Conservation (phyloP, 37 sponge, comb jelly and placozoan genomes). For the Halisarca cf. caerulea region DNA sequence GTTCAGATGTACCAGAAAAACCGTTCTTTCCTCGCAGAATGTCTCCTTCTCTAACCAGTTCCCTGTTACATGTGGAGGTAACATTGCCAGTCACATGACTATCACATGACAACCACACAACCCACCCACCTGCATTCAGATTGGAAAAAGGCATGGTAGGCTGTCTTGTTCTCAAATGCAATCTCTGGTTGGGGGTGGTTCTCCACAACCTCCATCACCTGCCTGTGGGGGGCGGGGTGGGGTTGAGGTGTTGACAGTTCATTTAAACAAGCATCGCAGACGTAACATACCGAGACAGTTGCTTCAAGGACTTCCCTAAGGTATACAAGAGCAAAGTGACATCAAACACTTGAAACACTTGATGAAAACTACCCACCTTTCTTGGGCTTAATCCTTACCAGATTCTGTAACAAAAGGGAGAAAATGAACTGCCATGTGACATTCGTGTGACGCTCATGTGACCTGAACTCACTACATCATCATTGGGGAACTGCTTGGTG, state of each 20-base stretch:
- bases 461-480: constrained; percentile 60
- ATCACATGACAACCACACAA: no score
- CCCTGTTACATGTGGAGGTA: not conserved
- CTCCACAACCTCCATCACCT: not conserved
- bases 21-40: not conserved
- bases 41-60: constrained; percentile 2
- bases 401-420: not conserved
- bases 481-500: constrained; percentile 67
- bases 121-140: constrained; percentile 14
- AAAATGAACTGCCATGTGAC: not conserved
- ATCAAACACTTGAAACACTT: no score
- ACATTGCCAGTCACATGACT: not conserved
- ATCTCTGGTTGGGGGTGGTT: not conserved
- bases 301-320: no score
- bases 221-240: not conserved
- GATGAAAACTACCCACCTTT: not conserved
- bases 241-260: no score
- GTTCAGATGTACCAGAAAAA: constrained; percentile 5
- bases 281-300: no score
- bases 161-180: constrained; percentile 7
- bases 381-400: not conserved
- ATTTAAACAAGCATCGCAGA: no score
- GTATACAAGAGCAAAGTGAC: no score
- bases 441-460: not conserved
- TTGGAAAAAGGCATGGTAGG: not conserved